Percentiles rank a stretch among this genome's conserved stretches.
phyloP scores from a whole-genome alignment of 2,113 vertebrate species.

The Myrmophylax atrothorax region DNA sequence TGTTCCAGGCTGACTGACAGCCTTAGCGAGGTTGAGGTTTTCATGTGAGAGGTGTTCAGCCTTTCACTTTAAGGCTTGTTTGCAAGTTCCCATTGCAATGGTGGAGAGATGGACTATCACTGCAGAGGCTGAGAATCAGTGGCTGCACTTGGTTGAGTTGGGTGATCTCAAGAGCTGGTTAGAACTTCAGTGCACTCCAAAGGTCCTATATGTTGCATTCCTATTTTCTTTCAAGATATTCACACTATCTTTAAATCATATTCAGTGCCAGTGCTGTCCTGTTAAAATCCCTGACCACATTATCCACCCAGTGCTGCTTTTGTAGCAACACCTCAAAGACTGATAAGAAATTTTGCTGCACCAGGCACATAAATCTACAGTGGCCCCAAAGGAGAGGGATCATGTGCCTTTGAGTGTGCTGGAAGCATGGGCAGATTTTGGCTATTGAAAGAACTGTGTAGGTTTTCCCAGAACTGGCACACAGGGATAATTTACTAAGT shows the following conservation, averaged over 20 bases:
- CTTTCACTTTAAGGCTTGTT: background rate
- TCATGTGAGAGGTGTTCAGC: background rate
- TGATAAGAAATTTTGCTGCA: background rate
- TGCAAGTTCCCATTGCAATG: background rate
- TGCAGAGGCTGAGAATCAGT: background rate
- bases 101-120: background rate
- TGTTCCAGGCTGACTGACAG: background rate
- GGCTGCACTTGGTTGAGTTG: background rate
- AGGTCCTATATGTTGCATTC: background rate
- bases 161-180: background rate
- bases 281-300: background rate
- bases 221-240: background rate
- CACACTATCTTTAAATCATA: fast-evolving
- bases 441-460: background rate
- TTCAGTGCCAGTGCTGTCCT: background rate
- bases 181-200: fast-evolving
- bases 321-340: background rate
- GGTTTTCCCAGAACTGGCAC: background rate
- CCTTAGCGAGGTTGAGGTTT: background rate
- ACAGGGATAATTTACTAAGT: background rate
- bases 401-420: background rate
- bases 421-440: background rate
- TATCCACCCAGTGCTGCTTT: background rate
- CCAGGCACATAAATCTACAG: background rate
- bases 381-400: background rate